phyloP scores from a whole-genome alignment of 2,888 invertebrate species.

The Latrodectus elegans region DNA sequence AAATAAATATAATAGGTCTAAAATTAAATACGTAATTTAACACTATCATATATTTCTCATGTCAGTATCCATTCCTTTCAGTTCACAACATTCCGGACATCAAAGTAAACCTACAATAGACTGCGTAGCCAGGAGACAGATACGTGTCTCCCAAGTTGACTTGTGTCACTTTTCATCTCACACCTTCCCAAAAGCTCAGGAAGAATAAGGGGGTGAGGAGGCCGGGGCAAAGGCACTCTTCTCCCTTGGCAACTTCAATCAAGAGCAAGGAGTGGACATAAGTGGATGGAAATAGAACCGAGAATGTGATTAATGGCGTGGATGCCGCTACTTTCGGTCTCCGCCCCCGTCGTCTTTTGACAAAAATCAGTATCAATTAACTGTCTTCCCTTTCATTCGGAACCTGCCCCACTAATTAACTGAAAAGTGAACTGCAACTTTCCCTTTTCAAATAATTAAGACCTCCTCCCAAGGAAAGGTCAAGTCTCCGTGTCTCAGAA shows the following conservation, averaged over 20 bases:
- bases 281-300: conserved; percentile 41
- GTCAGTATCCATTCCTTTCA: too few species aligned
- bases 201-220: background rate
- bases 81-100: too few species aligned
- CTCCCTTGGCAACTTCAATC: conserved; percentile 46
- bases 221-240: background rate
- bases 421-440: conserved; percentile 13
- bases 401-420: conserved; percentile 45
- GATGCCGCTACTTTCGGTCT: background rate
- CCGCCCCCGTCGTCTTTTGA: conserved; percentile 23
- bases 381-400: conserved; percentile 22
- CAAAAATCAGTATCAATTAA: conserved; percentile 59
- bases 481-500: background rate
- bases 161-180: too few species aligned
- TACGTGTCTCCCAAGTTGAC: too few species aligned
- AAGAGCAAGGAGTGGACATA: conserved; percentile 41
- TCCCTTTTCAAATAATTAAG: conserved; percentile 31
- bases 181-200: background rate
- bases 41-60: too few species aligned
- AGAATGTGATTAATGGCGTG: conserved; percentile 52
- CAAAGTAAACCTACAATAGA: too few species aligned
- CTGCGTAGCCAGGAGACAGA: too few species aligned
- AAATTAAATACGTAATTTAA: too few species aligned
- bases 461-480: conserved; percentile 11
- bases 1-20: too few species aligned